Conservation (phyloP, 2,113 vertebrate genomes). For the Athene cunicularia region DNA sequence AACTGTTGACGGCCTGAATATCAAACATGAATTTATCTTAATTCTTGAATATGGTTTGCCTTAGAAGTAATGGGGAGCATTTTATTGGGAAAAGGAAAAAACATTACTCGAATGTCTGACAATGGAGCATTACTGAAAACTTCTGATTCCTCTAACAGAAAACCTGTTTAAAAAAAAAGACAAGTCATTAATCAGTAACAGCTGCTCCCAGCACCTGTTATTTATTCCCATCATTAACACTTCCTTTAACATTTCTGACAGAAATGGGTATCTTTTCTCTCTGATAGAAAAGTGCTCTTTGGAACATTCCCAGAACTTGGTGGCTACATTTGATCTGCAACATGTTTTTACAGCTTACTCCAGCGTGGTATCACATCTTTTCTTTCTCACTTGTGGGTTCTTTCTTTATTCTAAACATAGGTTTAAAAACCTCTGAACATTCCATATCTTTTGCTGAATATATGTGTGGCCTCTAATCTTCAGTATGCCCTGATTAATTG, state of each 20-base stretch:
- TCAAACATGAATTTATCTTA: constrained; percentile 20
- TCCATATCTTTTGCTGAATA: background rate
- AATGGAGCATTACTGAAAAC: constrained; percentile 28
- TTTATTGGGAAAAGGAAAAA: constrained; percentile 1
- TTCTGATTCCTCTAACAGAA: constrained; percentile 62
- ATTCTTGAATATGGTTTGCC: background rate
- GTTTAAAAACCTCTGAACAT: background rate
- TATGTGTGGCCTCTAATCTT: background rate
- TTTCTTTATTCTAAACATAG: background rate
- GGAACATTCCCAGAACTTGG: background rate
- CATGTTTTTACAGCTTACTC: background rate
- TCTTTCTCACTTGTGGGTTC: background rate
- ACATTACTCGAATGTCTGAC: constrained; percentile 30
- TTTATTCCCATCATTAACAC: constrained; percentile 43
- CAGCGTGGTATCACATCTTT: background rate
- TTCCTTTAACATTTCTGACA: constrained; percentile 62
- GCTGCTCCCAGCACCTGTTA: constrained; percentile 78
- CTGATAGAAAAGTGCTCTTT: constrained; percentile 16
- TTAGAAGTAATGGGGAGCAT: background rate
- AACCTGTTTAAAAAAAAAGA: constrained; percentile 60
- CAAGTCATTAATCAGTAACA: constrained; percentile 63
- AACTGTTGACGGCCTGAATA: background rate
- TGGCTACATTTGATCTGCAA: background rate
- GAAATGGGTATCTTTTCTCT: constrained; percentile 35
- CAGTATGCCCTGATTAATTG: background rate